These are phyloP conservation scores for Ochropleura leucogaster DNA, from an alignment of 2,888 invertebrate genomes.

Conservation along the genomic window DNA sequence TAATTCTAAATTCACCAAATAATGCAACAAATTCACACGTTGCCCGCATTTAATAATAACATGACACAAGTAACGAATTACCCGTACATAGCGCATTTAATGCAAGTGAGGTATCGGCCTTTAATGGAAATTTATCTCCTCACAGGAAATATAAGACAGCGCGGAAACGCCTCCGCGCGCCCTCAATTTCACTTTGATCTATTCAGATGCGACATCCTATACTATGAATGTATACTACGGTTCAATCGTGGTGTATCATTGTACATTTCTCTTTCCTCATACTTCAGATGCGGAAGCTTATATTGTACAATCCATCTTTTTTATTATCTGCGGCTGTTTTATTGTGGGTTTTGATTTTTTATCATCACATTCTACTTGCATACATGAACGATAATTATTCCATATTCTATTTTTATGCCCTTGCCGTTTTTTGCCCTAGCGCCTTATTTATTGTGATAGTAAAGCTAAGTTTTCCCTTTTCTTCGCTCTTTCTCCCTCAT, in stretches of 20 bases:
- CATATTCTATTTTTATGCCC: background rate
- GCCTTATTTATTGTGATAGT: too few species aligned
- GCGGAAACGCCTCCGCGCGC: slow-evolving; percentile 73
- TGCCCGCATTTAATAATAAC: slow-evolving; percentile 42
- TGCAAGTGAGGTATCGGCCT: slow-evolving; percentile 61
- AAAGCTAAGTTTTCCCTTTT: too few species aligned
- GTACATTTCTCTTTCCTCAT: slow-evolving; percentile 52
- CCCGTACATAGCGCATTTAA: slow-evolving; percentile 61
- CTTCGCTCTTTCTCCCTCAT: too few species aligned
- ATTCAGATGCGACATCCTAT: slow-evolving; percentile 70
- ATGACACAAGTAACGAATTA: slow-evolving; percentile 54
- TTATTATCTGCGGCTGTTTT: background rate
- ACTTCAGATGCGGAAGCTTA: slow-evolving; percentile 51
- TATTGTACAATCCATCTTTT: slow-evolving; percentile 29
- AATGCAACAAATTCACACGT: slow-evolving; percentile 19
- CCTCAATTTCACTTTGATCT: slow-evolving; percentile 81
- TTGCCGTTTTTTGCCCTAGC: too few species aligned
- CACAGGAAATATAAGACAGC: slow-evolving; percentile 72
- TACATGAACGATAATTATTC: background rate
- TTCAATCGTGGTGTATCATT: slow-evolving; percentile 61
- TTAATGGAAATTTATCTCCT: slow-evolving; percentile 71
- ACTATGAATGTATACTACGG: slow-evolving; percentile 43
- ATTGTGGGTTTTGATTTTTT: background rate
- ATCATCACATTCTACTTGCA: background rate
- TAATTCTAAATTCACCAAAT: slow-evolving; percentile 2